Evolutionary conservation across 2,888 invertebrate species (phyloP), one percentile per base, ranked within the genome.

Genomic region (Athetis lepigone): DNA sequence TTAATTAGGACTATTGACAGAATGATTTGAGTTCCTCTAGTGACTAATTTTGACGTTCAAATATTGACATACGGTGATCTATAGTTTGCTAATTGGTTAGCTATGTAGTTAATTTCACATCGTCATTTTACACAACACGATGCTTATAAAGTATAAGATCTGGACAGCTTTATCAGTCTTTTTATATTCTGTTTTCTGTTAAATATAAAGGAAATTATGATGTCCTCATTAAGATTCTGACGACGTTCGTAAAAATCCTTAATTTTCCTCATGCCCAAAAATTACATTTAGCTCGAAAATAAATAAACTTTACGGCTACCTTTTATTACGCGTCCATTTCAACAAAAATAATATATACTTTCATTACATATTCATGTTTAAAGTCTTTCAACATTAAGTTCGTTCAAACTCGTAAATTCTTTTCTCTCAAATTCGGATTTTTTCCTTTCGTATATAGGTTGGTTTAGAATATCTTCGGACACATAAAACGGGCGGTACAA

Each of bases 401-500:
- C 52, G 55, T 60, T 60, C 39, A 47, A 64, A 75, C 57, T 69
- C 79, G 63, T 70, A 67, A 78, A 64, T 70, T 67, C 29, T 25
- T 56, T 42, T 46, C 27, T 46, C 27, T 29, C 8, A 52, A 47
- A 64, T 62, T 57, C 47, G 18, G 46, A 43, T 52, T 59, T 52
- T 57, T 67, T 60, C 59, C 60, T 51, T 51, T 50, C 59, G 23
- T 69, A 71, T 60, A 21, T 56, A 52, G 27, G 42, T 25, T 13
- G 11, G 27, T 59, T 47, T 42, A 45, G 61, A 61, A 70, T 60
- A 62, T 33, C 67, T 75, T 67, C 18, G 23, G 49, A 51, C 47
- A 64, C 62, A 75, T 77, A 75, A 78, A 79, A 70, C 61, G 63
- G 74, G 57, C 77, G 61, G 57, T 51, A 50, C 63, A 75, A 77